phyloP scores from a whole-genome alignment of 2,797 vertebrate species.

The Austrolebias charrua region DNA sequence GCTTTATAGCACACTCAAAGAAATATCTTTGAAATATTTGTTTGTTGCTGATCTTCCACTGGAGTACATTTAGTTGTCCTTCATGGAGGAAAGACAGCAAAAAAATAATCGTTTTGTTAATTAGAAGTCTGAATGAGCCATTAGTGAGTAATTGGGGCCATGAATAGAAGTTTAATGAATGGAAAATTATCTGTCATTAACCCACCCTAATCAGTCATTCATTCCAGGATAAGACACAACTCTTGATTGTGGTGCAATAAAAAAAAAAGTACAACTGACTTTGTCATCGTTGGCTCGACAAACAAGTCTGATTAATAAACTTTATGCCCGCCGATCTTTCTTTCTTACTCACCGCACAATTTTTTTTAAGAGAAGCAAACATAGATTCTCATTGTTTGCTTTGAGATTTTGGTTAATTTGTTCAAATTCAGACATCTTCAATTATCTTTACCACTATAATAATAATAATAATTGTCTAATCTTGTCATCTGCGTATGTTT shows the following conservation, averaged over 20 bases:
- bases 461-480: too few species aligned
- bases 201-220: constrained; percentile 54
- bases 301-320: constrained; percentile 31
- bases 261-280: constrained; percentile 25
- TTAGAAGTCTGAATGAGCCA: constrained; percentile 55
- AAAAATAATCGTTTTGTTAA: constrained; percentile 54
- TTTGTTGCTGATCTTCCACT: constrained; percentile 6
- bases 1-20: background rate
- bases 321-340: constrained; percentile 15
- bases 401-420: too few species aligned
- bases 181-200: constrained; percentile 67
- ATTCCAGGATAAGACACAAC: constrained; percentile 40
- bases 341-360: background rate
- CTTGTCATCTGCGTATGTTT: too few species aligned
- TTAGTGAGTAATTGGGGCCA: constrained; percentile 55
- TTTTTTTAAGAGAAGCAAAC: background rate
- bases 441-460: too few species aligned
- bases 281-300: constrained; percentile 30
- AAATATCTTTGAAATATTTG: background rate
- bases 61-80: constrained; percentile 34
- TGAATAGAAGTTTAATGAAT: constrained; percentile 70
- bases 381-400: background rate
- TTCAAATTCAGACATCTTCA: too few species aligned
- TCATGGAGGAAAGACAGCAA: constrained; percentile 32
- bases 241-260: constrained; percentile 26